Evolutionary conservation across 2,113 vertebrate species (phyloP).

Genomic region (Limanda limanda): DNA sequence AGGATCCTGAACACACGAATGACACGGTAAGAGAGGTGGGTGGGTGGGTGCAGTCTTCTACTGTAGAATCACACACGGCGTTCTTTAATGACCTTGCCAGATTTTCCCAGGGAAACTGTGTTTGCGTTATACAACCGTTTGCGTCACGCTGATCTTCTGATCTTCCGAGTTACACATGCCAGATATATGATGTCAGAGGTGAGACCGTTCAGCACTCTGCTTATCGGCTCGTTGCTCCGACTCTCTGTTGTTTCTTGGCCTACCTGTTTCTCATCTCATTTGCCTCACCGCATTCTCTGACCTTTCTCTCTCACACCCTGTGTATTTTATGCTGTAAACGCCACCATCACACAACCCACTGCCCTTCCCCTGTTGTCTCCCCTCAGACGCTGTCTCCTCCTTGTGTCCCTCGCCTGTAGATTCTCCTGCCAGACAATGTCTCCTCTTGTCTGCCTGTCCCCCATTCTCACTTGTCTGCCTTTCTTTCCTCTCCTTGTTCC

Average conservation of each 20-base stretch:
- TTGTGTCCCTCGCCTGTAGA: slow-evolving; percentile 27
- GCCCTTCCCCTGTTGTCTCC: slow-evolving; percentile 3
- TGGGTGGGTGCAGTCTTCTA: slow-evolving; percentile 6
- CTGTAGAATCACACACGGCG: neutral
- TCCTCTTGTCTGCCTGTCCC: slow-evolving; percentile 23
- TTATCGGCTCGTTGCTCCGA: neutral
- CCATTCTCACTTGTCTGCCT: slow-evolving; percentile 17
- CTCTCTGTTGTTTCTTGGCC: neutral
- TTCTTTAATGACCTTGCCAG: slow-evolving; percentile 8
- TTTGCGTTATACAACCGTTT: neutral
- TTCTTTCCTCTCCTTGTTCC: slow-evolving; percentile 23
- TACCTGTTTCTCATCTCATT: neutral
- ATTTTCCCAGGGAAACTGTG: too few species aligned
- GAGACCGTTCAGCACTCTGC: neutral
- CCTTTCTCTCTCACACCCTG: slow-evolving; percentile 17
- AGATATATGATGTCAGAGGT: slow-evolving; percentile 8
- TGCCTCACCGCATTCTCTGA: neutral
- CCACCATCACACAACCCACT: slow-evolving; percentile 9
- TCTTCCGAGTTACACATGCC: neutral
- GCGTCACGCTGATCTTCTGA: neutral
- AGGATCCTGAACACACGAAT: neutral
- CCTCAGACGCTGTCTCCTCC: slow-evolving; percentile 30
- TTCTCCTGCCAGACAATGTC: slow-evolving; percentile 28
- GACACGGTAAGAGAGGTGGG: neutral
- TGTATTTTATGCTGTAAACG: slow-evolving; percentile 15